Conservation (phyloP, 2,113 vertebrate genomes). For the Tachysurus vachellii region DNA sequence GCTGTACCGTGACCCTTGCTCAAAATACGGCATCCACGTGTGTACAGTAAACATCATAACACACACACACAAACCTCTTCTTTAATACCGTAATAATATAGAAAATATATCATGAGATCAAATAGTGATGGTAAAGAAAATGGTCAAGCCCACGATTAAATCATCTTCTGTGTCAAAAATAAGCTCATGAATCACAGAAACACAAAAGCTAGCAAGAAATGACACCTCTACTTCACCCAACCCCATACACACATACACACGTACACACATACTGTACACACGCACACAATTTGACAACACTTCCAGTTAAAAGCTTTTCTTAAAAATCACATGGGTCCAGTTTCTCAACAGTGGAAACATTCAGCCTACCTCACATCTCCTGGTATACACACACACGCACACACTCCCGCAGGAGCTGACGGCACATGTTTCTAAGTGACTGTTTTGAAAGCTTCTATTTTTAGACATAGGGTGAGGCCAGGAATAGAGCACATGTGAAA, state of each 20-base stretch:
- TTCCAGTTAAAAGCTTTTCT: slow-evolving; percentile 62
- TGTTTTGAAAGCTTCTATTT: slow-evolving; percentile 76
- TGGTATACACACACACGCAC: background rate
- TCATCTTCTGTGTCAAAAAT: background rate
- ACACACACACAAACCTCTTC: background rate
- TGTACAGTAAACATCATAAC: slow-evolving; percentile 32
- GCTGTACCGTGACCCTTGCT: slow-evolving; percentile 7
- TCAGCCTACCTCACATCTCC: slow-evolving; percentile 67
- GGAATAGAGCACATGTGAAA: slow-evolving; percentile 74
- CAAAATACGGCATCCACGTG: background rate
- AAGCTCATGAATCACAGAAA: background rate
- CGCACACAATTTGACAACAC: slow-evolving; percentile 56
- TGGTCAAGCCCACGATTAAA: background rate
- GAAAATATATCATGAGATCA: background rate
- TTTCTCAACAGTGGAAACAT: slow-evolving; percentile 72
- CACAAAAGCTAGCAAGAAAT: background rate
- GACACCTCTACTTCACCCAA: background rate
- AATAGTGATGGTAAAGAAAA: background rate
- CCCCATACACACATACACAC: slow-evolving; percentile 1
- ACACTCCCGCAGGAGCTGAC: slow-evolving; percentile 69
- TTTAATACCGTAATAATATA: background rate
- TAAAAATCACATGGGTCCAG: slow-evolving; percentile 59
- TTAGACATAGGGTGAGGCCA: slow-evolving; percentile 65
- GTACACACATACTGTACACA: slow-evolving; percentile 6
- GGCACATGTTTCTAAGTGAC: slow-evolving; percentile 71